These are phyloP conservation scores for Chironomus tepperi DNA, from an alignment of 1,140 invertebrate genomes.

Conservation along the genomic window DNA sequence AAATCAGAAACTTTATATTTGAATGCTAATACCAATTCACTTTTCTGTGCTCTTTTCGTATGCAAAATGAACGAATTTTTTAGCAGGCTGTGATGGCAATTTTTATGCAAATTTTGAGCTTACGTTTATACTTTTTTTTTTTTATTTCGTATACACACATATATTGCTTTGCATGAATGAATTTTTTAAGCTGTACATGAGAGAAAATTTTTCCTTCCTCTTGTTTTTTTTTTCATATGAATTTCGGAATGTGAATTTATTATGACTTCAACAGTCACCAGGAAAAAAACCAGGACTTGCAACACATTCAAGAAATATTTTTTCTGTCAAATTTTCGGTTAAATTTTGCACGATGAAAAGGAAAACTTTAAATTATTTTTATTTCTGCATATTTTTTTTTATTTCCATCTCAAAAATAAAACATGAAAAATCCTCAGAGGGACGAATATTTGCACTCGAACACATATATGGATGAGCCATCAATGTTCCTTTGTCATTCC, in stretches of 20 bases:
- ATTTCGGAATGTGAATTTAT: neutral
- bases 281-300: neutral
- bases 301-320: neutral
- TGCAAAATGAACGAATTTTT: too few species aligned
- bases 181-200: neutral
- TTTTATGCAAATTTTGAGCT: neutral
- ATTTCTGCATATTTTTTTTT: too few species aligned
- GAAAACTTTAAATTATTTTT: neutral
- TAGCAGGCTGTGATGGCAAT: neutral
- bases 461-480: too few species aligned
- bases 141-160: neutral
- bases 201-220: neutral
- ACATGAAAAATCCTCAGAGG: too few species aligned
- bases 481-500: too few species aligned
- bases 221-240: neutral
- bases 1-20: neutral
- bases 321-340: too few species aligned
- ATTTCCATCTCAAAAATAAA: too few species aligned
- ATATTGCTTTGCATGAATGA: neutral
- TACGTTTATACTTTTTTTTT: neutral
- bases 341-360: neutral
- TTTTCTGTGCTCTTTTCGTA: neutral
- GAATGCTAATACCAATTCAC: neutral
- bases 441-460: too few species aligned
- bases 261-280: neutral